These are phyloP conservation scores for Bathynomus jamesi DNA, from an alignment of 1,140 invertebrate species.

Conservation along the genomic window DNA sequence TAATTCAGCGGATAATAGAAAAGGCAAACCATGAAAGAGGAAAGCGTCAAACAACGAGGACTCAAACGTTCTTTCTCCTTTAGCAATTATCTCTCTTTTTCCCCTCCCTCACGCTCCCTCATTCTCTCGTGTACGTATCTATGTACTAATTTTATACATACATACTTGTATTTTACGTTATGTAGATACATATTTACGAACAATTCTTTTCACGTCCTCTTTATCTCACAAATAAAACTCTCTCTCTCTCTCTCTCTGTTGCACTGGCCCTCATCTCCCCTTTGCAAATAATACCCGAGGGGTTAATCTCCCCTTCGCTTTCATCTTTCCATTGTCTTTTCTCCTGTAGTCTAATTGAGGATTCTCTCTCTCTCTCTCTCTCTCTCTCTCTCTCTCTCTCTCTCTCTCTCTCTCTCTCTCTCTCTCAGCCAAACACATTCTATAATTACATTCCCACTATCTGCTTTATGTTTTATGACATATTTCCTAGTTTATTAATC, in stretches of 20 bases:
- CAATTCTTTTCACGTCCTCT: too few species aligned
- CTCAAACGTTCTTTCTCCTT: background rate
- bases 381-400: background rate
- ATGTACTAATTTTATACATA: too few species aligned
- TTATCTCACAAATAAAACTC: too few species aligned
- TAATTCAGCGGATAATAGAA: too few species aligned
- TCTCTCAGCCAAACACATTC: background rate
- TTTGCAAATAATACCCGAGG: background rate
- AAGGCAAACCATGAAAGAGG: too few species aligned
- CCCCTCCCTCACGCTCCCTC: background rate
- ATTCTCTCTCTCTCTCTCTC: background rate
- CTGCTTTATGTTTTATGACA: too few species aligned
- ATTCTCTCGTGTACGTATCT: background rate
- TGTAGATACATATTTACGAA: too few species aligned
- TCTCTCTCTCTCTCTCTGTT: background rate
- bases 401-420: background rate
- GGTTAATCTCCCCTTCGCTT: background rate
- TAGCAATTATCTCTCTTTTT: background rate
- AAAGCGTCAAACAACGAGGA: too few species aligned
- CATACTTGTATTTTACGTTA: too few species aligned
- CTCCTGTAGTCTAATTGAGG: background rate
- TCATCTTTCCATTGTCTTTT: background rate
- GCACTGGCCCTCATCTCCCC: background rate
- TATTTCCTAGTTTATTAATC: too few species aligned
- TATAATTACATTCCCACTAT: background rate